Evolutionary conservation across 2,797 vertebrate species (phyloP), one percentile per base, ranked within the genome.

Genomic region (Chloroceryle inda): DNA sequence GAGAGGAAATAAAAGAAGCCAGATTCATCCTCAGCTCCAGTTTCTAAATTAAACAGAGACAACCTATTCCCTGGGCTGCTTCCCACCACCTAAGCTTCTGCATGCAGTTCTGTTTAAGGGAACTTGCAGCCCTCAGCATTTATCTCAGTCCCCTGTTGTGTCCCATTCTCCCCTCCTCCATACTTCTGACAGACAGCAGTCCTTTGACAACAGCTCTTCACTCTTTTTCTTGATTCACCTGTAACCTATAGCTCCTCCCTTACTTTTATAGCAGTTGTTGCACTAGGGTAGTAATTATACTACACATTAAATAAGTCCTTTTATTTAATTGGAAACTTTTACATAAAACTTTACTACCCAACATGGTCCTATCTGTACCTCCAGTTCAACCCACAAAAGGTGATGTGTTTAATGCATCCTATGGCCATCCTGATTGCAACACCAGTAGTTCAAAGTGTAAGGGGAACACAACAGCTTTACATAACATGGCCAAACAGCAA

Each of bases 21-120:
- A 86, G 66, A 85, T 49, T 75, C 19, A 59, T 52, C 33, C 17
- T 78, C 53, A 77, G 27, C 21, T 69, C 58, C 53, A 62, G 19
- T 66, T 92, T 81, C 80, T 42, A 84, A 79, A 78, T 31, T 52
- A 84, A 83, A 88, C 14, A 69, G 14, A 91, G 13, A n/a, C 18
- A 77, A 42, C n/a, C 67, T 64, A 45, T 35, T 85, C 16, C n/a
- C 26, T n/a, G 64, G 24, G 27, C 44, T 88, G 53, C n/a, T 56
- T 85, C 40, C 29, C 61, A 64, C 38, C 37, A 80, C 38, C 45
- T 49, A 61, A 67, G 23, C 20, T 52, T 44, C 40, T 79, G 68
- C 67, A 52, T 26, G 27, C 12, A 63, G 35, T n/a, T 79, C 67
- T 59, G 35, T 40, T 74, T 22, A 69, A 73, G 35, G 71, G 18